Conservation (phyloP, 2,888 invertebrate species). For the Lepeophtheirus nordmannii region DNA sequence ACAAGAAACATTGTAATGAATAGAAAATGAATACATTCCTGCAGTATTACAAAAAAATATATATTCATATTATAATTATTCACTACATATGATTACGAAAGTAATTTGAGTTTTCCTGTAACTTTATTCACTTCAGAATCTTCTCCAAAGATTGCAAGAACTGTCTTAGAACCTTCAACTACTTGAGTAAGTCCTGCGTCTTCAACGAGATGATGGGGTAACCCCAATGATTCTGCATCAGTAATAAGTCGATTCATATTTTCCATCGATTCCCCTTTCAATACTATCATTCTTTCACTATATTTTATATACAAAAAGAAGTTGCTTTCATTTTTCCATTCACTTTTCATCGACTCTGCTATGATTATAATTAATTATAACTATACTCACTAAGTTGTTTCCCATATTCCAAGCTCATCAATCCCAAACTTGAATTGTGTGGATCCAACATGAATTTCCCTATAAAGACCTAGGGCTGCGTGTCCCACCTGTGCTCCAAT, state of each 20-base stretch:
- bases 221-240: slow-evolving; percentile 32
- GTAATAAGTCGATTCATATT: slow-evolving; percentile 34
- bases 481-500: slow-evolving; percentile 23
- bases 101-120: slow-evolving; percentile 26
- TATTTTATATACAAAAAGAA: too few species aligned
- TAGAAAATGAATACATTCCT: neutral
- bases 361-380: too few species aligned
- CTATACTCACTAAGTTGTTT: too few species aligned
- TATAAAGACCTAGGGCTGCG: slow-evolving; percentile 25
- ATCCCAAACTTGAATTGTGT: too few species aligned
- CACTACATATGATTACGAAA: neutral
- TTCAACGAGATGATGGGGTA: slow-evolving; percentile 35
- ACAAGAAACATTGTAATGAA: neutral
- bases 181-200: slow-evolving; percentile 38
- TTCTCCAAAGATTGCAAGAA: slow-evolving; percentile 26
- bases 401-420: too few species aligned
- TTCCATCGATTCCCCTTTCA: slow-evolving; percentile 33
- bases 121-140: slow-evolving; percentile 25
- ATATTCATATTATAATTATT: too few species aligned
- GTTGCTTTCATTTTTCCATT: too few species aligned
- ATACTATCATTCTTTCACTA: slow-evolving; percentile 25
- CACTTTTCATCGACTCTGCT: too few species aligned
- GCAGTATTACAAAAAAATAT: too few species aligned
- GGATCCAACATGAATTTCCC: slow-evolving; percentile 10
- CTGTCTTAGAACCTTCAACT: slow-evolving; percentile 24